phyloP scores from a whole-genome alignment of 2,888 invertebrate genomes.

The Hypomecis punctinalis region DNA sequence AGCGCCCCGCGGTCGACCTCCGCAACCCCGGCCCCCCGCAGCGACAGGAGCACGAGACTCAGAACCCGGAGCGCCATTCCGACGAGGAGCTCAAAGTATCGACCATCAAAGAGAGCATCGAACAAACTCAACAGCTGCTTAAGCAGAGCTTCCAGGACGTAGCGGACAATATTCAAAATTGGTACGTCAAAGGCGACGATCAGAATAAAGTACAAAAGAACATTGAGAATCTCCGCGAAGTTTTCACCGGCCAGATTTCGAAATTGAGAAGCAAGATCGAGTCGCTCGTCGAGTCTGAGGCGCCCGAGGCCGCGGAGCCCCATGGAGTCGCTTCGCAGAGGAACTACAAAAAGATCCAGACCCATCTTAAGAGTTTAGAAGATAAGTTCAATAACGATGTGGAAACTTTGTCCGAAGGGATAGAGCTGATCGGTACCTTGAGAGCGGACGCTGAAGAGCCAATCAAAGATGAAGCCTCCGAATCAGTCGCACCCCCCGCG shows the following conservation, averaged over 20 bases:
- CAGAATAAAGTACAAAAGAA: constrained; percentile 62
- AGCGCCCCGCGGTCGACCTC: constrained; percentile 65
- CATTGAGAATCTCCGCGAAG: constrained; percentile 60
- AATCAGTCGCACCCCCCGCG: neutral
- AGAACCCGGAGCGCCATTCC: constrained; percentile 66
- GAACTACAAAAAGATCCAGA: constrained; percentile 52
- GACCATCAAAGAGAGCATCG: constrained; percentile 60
- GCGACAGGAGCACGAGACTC: constrained; percentile 75
- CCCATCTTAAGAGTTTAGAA: constrained; percentile 56
- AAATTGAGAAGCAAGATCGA: constrained; percentile 66
- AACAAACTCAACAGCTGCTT: constrained; percentile 56
- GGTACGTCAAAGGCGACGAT: constrained; percentile 58
- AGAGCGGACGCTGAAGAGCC: constrained; percentile 55
- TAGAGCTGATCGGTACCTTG: constrained; percentile 57
- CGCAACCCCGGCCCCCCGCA: constrained; percentile 73
- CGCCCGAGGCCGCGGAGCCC: constrained; percentile 19
- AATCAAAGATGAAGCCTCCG: constrained; percentile 31
- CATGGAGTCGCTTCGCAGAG: constrained; percentile 43
- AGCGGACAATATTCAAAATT: constrained; percentile 61
- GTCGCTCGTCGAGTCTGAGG: constrained; percentile 41
- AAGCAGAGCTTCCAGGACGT: constrained; percentile 61
- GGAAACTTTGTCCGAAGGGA: constrained; percentile 61
- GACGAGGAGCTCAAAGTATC: constrained; percentile 55
- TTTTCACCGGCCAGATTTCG: constrained; percentile 61
- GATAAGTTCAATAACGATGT: constrained; percentile 65